phyloP scores from a whole-genome alignment of 2,888 invertebrate genomes.

The Eurois occulta region DNA sequence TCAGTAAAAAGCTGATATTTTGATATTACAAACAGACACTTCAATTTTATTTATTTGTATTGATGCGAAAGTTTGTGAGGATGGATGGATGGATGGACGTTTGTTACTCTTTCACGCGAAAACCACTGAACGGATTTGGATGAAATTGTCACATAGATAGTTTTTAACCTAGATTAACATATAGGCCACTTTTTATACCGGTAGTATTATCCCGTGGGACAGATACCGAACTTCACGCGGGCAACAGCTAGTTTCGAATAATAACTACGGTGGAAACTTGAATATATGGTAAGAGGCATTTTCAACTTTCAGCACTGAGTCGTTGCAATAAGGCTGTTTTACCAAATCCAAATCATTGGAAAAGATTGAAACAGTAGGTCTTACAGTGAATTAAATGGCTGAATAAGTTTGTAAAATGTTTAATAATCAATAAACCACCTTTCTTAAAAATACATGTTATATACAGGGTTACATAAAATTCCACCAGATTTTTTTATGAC shows the following conservation, averaged over 20 bases:
- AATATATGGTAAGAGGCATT: background rate
- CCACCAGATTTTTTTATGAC: background rate
- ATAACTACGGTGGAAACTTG: background rate
- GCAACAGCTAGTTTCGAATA: background rate
- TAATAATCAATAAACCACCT: slow-evolving; percentile 38
- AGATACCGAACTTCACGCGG: too few relatives aligned
- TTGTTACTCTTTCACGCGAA: too few relatives aligned
- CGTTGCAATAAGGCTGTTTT: background rate
- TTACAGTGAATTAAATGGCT: background rate
- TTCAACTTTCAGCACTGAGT: background rate
- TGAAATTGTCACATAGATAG: too few relatives aligned
- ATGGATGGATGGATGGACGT: too few relatives aligned
- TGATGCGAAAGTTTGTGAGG: too few relatives aligned
- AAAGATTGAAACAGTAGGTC: background rate
- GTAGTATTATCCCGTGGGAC: too few relatives aligned
- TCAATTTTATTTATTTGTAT: too few relatives aligned
- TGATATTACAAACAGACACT: too few relatives aligned
- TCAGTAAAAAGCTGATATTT: too few relatives aligned
- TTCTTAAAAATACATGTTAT: slow-evolving; percentile 59
- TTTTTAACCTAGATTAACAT: too few relatives aligned
- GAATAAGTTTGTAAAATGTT: slow-evolving; percentile 16
- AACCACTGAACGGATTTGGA: too few relatives aligned
- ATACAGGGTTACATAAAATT: slow-evolving; percentile 46
- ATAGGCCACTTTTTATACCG: too few relatives aligned
- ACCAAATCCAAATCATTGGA: background rate